These are phyloP conservation scores for Garra rufa DNA, from an alignment of 2,113 vertebrate species.

Conservation along the genomic window DNA sequence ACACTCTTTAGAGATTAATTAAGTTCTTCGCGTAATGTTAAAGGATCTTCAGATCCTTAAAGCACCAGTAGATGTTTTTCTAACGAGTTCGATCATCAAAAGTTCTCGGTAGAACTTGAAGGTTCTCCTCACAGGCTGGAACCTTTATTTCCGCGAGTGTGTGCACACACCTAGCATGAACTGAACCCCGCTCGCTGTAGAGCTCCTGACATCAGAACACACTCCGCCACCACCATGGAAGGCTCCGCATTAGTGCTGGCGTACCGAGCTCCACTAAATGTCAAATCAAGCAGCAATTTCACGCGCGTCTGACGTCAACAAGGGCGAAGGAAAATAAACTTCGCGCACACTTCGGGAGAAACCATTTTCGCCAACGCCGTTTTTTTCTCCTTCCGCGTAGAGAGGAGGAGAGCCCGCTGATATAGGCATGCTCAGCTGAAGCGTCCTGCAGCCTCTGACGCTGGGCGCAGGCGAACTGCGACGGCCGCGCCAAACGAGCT, in stretches of 20 bases:
- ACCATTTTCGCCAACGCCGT: constrained; percentile 68
- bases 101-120: constrained; percentile 1
- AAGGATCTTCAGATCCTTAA: not conserved
- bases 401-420: constrained; percentile 71
- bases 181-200: not conserved
- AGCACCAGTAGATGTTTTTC: not conserved
- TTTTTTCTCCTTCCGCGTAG: constrained; percentile 60
- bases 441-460: constrained; percentile 71
- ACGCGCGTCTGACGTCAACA: constrained; percentile 39
- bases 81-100: not conserved
- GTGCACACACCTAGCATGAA: constrained; percentile 18
- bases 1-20: not conserved
- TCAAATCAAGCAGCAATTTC: constrained; percentile 54
- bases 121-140: not conserved
- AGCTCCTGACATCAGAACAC: constrained; percentile 29
- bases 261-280: constrained; percentile 36
- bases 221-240: constrained; percentile 31
- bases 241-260: constrained; percentile 38
- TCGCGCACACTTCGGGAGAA: constrained; percentile 74
- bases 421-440: constrained; percentile 75
- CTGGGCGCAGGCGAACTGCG: constrained; percentile 77
- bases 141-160: not conserved
- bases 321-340: constrained; percentile 66
- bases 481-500: constrained; percentile 75
- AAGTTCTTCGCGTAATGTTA: not conserved